A percentile compares a stretch with the other conserved stretches of the same genome.
Conservation (phyloP, 2,113 vertebrate species). For the Reinhardtius hippoglossoides region DNA sequence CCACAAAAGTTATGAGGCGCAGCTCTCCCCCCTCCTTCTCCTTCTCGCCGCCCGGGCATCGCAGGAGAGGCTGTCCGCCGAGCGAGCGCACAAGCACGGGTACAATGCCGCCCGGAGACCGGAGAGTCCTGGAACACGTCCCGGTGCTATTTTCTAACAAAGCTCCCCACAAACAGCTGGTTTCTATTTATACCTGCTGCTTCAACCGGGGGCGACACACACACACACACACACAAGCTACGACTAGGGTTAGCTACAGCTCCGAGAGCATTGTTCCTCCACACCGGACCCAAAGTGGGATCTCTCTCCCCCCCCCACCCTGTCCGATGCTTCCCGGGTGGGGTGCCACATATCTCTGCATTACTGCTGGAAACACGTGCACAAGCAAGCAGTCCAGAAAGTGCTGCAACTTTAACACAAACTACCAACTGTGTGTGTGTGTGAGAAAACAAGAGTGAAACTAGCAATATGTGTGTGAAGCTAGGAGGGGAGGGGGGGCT, state of each 20-base stretch:
- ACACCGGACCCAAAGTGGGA: conserved; percentile 9
- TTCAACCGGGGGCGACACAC: conserved; percentile 48
- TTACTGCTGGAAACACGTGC: conserved; percentile 38
- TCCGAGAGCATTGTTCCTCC: conserved; percentile 71
- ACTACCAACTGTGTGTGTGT: not conserved
- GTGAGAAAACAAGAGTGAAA: conserved; percentile 12
- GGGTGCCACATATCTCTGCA: not conserved
- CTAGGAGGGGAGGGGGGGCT: not conserved
- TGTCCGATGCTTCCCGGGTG: not conserved
- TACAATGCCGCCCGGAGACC: not conserved
- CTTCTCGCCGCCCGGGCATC: not conserved
- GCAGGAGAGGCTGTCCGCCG: not conserved
- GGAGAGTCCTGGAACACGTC: conserved; percentile 6
- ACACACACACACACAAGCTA: conserved; percentile 8
- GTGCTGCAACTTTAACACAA: conserved; percentile 47
- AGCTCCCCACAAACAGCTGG: conserved; percentile 62
- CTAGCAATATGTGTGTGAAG: not conserved
- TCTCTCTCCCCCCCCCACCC: conserved; percentile 5
- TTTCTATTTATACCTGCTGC: conserved; percentile 62
- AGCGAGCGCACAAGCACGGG: conserved; percentile 16
- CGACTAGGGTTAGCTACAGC: conserved; percentile 38
- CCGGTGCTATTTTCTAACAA: conserved; percentile 37
- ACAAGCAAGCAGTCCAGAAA: not conserved
- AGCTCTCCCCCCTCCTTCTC: conserved; percentile 18
- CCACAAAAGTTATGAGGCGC: conserved; percentile 66